These are phyloP conservation scores for Aphelinus atriplicis DNA, from an alignment of 1,140 invertebrate species.

Conservation along the genomic window DNA sequence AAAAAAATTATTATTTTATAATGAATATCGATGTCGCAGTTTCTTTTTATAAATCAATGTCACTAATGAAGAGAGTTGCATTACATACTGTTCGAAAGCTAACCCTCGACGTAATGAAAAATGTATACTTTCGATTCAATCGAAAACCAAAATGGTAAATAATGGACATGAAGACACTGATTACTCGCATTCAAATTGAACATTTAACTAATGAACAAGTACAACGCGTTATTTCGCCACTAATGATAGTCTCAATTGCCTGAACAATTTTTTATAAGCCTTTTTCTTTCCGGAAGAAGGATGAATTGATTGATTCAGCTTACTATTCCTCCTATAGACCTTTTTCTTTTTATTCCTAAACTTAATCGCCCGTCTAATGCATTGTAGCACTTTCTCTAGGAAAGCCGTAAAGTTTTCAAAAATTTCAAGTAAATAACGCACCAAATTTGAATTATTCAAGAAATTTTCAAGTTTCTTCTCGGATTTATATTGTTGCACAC, in stretches of 20 bases:
- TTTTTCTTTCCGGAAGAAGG: too few relatives aligned
- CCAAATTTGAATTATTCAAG: conserved; percentile 16
- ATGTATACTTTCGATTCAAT: conserved; percentile 24
- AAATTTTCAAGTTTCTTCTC: conserved; percentile 28
- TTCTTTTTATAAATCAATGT: conserved; percentile 25
- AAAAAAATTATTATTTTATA: conserved; percentile 28
- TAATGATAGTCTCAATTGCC: conserved; percentile 28
- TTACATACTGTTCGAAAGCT: conserved; percentile 28
- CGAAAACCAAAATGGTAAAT: background rate
- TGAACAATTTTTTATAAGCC: conserved; percentile 18
- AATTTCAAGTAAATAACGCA: conserved; percentile 17
- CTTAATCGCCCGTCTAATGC: conserved; percentile 5
- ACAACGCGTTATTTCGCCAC: conserved; percentile 37
- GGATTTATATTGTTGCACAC: conserved; percentile 23
- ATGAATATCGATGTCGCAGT: conserved; percentile 8
- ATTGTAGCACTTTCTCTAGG: conserved; percentile 21
- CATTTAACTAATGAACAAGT: conserved; percentile 39
- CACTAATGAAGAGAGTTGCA: conserved; percentile 28
- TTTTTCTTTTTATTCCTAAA: conserved; percentile 21
- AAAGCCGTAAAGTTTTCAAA: conserved; percentile 19
- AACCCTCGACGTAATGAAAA: conserved; percentile 20
- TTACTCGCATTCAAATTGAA: conserved; percentile 40
- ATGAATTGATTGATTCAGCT: too few relatives aligned
- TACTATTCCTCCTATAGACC: conserved; percentile 3
- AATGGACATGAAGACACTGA: conserved; percentile 15